Conservation (phyloP, 1,140 invertebrate species). For the Riptortus pedestris region DNA sequence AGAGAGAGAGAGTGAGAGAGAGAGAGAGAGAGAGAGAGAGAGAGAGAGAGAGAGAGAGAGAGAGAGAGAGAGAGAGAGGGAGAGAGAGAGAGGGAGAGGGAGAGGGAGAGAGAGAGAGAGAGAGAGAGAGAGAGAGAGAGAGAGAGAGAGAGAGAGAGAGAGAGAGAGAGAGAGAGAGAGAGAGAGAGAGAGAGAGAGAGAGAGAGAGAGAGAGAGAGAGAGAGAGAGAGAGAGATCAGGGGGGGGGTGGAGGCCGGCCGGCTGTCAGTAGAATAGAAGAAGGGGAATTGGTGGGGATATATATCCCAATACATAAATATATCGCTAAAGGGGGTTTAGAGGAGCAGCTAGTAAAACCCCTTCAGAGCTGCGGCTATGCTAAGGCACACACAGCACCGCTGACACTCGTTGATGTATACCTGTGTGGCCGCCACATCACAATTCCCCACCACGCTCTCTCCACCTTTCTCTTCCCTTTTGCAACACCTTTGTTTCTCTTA, state of each 20-base stretch:
- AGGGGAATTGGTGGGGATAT: background rate
- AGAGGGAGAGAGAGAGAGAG: no score
- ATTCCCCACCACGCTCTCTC: background rate
- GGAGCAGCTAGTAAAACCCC: conserved; percentile 1
- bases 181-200: background rate
- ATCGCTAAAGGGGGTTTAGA: background rate
- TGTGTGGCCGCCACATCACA: background rate
- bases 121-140: no score
- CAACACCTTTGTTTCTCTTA: no score
- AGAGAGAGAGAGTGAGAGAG: no score
- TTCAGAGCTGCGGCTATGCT: conserved; percentile 3
- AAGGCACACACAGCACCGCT: conserved; percentile 4
- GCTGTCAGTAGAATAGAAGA: background rate
- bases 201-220: background rate
- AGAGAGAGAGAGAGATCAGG: background rate
- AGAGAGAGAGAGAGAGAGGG: no score
- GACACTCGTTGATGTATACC: conserved; percentile 13
- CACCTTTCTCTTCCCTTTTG: no score
- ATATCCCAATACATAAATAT: conserved; percentile 18
- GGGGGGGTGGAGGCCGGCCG: background rate
- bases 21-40: no score
- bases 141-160: no score
- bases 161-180: no score
- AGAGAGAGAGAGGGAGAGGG: no score
- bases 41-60: no score